These are phyloP conservation scores for Venturia canescens DNA, from an alignment of 1,140 invertebrate genomes.

Conservation along the genomic window DNA sequence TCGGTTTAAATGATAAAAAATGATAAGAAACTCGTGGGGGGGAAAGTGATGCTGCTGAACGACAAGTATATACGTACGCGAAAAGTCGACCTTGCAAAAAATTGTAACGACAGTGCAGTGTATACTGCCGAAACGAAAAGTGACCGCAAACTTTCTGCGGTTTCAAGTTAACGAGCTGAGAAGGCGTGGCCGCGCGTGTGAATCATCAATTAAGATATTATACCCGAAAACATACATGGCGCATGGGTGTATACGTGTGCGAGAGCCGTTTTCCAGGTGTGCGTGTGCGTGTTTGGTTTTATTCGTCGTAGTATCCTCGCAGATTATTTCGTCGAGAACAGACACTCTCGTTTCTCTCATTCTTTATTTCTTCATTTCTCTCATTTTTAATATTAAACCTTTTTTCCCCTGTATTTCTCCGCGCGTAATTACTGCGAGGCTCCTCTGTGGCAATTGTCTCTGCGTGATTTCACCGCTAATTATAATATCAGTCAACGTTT, in stretches of 20 bases:
- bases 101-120: slow-evolving; percentile 29
- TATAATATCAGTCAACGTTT: neutral
- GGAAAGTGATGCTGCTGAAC: neutral
- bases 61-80: neutral
- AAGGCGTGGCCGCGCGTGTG: slow-evolving; percentile 38
- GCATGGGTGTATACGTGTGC: neutral
- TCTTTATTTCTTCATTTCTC: slow-evolving; percentile 34
- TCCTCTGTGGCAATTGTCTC: neutral
- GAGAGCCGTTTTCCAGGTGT: too few relatives aligned
- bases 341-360: slow-evolving; percentile 22
- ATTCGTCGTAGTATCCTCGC: too few relatives aligned
- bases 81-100: slow-evolving; percentile 21
- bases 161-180: slow-evolving; percentile 39
- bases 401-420: neutral
- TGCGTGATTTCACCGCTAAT: neutral
- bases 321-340: neutral
- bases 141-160: slow-evolving; percentile 16
- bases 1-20: slow-evolving; percentile 6
- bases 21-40: neutral
- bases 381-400: slow-evolving; percentile 3
- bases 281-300: too few relatives aligned
- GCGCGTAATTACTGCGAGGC: slow-evolving; percentile 12
- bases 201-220: slow-evolving; percentile 44
- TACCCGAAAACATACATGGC: neutral
- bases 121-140: slow-evolving; percentile 23